phyloP scores from a whole-genome alignment of 2,113 vertebrate species.

The Sinosuthora webbiana region DNA sequence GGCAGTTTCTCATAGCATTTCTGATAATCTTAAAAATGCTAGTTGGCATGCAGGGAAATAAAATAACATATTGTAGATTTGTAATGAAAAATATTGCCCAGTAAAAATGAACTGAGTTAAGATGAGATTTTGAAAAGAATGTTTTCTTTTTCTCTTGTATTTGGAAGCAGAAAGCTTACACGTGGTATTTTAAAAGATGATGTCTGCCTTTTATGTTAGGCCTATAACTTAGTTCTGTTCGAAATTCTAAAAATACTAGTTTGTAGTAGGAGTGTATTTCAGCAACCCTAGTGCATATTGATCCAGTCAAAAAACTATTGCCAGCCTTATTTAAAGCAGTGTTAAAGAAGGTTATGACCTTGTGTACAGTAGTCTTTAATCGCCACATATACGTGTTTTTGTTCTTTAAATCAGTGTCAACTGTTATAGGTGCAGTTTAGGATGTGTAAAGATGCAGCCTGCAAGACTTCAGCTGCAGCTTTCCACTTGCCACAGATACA shows the following conservation, averaged over 20 bases:
- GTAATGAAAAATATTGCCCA: neutral
- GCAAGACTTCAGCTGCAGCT: neutral
- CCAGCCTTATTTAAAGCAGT: neutral
- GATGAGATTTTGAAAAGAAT: neutral
- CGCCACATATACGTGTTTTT: neutral
- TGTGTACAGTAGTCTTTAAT: neutral
- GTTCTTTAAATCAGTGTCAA: neutral
- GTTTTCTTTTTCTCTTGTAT: neutral
- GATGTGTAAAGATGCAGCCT: neutral
- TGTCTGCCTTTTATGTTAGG: neutral
- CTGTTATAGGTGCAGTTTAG: rapidly evolving
- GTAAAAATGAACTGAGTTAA: neutral
- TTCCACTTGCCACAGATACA: neutral
- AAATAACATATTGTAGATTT: neutral
- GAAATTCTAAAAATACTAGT: neutral
- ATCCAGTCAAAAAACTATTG: neutral
- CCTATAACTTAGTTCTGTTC: neutral
- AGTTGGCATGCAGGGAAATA: neutral
- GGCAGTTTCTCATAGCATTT: neutral
- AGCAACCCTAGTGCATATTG: neutral
- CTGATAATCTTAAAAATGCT: neutral
- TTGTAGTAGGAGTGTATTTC: neutral
- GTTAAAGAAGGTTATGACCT: neutral
- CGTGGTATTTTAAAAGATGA: neutral
- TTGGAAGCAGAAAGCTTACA: neutral